Evolutionary conservation across 2,113 vertebrate species (phyloP).

Genomic region (Chlamydotis undulata): DNA sequence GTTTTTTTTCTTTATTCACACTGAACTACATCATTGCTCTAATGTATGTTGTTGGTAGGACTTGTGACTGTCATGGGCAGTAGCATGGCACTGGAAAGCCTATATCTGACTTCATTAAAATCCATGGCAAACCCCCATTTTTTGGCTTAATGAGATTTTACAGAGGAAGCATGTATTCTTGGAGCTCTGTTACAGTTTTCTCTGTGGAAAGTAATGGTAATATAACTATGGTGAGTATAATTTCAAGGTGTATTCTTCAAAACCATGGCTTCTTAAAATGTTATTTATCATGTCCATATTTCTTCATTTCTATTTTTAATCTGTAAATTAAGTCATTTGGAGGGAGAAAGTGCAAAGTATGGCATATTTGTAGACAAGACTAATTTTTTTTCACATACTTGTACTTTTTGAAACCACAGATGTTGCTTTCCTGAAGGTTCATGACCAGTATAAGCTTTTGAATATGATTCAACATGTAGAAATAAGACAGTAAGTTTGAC

Average conservation of each 20-base stretch:
- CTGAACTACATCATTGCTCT: background rate
- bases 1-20: background rate
- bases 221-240: background rate
- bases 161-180: background rate
- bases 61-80: background rate
- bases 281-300: background rate
- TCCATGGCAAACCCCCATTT: background rate
- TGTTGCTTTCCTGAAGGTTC: background rate
- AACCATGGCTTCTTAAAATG: background rate
- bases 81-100: background rate
- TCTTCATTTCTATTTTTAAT: background rate
- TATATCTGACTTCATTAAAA: background rate
- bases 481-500: background rate
- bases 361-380: background rate
- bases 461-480: background rate
- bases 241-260: background rate
- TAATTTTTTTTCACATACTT: background rate
- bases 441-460: background rate
- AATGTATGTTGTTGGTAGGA: background rate
- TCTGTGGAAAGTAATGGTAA: background rate
- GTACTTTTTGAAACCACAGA: background rate
- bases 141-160: background rate
- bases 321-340: background rate
- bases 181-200: background rate
- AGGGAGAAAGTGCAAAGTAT: background rate